phyloP scores from a whole-genome alignment of 2,797 vertebrate species.

The Cheirogaleus major region DNA sequence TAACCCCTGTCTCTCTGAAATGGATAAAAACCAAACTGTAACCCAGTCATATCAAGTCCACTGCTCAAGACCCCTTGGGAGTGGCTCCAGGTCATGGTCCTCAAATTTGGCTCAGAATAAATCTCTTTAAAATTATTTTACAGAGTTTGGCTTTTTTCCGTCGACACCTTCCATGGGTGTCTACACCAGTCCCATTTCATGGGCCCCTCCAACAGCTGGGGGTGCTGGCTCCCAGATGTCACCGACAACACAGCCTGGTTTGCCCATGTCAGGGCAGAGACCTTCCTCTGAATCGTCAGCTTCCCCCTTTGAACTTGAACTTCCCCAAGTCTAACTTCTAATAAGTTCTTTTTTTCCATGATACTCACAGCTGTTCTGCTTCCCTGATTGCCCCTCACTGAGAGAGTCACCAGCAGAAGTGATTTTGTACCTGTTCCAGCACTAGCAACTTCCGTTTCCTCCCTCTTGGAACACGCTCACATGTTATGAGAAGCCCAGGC shows the following conservation, averaged over 20 bases:
- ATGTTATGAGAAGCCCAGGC: neutral
- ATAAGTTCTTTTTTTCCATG: neutral
- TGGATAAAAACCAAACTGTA: too few species aligned
- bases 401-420: neutral
- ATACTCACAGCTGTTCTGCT: neutral
- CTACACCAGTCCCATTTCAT: neutral
- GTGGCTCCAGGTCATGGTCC: too few species aligned
- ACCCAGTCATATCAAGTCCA: too few species aligned
- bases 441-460: neutral
- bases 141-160: too few species aligned
- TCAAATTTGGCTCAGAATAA: too few species aligned
- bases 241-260: neutral
- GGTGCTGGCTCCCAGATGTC: neutral
- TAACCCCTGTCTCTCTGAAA: too few species aligned
- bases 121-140: too few species aligned
- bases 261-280: too few species aligned
- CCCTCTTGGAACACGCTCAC: neutral
- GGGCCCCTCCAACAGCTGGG: too few species aligned
- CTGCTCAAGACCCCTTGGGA: too few species aligned
- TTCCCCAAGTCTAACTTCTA: neutral
- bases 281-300: neutral
- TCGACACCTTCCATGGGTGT: neutral
- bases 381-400: neutral
- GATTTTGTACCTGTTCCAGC: rapidly evolving
- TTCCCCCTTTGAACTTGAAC: neutral